Percentiles rank a stretch among this genome's conserved stretches.
Conservation (phyloP, 2,797 vertebrate species). For the Emys orbicularis region DNA sequence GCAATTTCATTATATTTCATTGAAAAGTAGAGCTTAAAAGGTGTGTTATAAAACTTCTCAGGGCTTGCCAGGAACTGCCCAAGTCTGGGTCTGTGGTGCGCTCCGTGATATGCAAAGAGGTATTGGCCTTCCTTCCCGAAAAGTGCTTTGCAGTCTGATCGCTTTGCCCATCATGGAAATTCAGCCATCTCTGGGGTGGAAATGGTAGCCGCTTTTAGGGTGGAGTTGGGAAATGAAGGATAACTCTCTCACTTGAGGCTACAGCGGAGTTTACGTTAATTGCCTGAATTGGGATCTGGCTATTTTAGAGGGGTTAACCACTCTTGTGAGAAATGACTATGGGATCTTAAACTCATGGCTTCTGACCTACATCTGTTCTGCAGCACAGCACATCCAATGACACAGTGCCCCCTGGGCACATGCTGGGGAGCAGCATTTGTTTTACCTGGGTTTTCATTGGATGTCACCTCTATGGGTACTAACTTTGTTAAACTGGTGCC, state of each 20-base stretch:
- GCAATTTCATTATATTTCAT: background rate
- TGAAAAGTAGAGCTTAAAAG: background rate
- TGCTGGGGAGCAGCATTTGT: background rate
- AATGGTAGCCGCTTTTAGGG: background rate
- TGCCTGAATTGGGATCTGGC: background rate
- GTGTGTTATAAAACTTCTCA: background rate
- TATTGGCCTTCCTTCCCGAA: background rate
- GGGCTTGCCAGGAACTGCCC: background rate
- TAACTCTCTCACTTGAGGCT: background rate
- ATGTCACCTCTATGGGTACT: background rate
- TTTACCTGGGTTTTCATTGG: background rate
- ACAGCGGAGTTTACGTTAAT: rapidly evolving
- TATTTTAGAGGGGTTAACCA: background rate
- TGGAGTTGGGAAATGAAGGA: background rate
- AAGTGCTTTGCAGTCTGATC: too few relatives aligned
- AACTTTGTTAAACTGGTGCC: background rate
- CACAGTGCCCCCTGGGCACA: background rate
- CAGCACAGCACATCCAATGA: background rate
- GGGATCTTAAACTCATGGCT: background rate
- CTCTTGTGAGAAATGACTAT: background rate
- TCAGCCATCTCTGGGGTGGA: background rate
- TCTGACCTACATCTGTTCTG: background rate
- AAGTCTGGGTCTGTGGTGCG: background rate
- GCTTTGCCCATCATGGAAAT: background rate
- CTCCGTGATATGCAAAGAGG: background rate